Evolutionary conservation across 2,888 invertebrate species (phyloP), one percentile per base, ranked within the genome.

Genomic region (Eudasyphora cyanicolor): DNA sequence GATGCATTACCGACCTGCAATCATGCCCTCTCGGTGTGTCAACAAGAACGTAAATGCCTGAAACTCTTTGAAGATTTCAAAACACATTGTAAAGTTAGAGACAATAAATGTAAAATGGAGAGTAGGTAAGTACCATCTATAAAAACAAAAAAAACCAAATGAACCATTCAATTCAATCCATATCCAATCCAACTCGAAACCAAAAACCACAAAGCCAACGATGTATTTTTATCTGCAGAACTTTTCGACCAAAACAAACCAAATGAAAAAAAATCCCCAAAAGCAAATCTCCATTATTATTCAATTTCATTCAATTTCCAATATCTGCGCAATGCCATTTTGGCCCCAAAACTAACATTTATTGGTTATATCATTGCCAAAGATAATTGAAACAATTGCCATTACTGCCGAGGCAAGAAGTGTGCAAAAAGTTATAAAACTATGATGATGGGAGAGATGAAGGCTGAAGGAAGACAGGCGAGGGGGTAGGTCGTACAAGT

Each of bases 1-100:
- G 97, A 97, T 92, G 96, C 97, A 80, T 93, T 98, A 91, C 97
- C 97, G 83, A 97, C 97, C 87, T 97, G 97, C 93, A 97, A 96
- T 91, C 97, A 97, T 91, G 97, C 97, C 62, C 93, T 97, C 89
- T 95, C 95, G 88, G 96, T 96, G 86, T 98, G 97, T 92, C 96
- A 96, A 91, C 95, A 95, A 91, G 96, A 96, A 89, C 94, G 95
- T 85, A 94, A 96, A 89, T 97, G 97, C 92, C 94, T 95, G 87
- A 95, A 96, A 88, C 94, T 97, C 83, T 97, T 95, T 92, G 96
- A 97, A 88, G 95, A 97, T 88, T 97, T 97, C 94, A 97, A 97
- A 93, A 94, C 94, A 86, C 96, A 96, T 91, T 97, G 97, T 93
- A 97, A 97, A 92, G 96, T 95, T 86, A 94, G 96, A 86, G 97